phyloP scores from a whole-genome alignment of 2,797 vertebrate species.

The Anas acuta region DNA sequence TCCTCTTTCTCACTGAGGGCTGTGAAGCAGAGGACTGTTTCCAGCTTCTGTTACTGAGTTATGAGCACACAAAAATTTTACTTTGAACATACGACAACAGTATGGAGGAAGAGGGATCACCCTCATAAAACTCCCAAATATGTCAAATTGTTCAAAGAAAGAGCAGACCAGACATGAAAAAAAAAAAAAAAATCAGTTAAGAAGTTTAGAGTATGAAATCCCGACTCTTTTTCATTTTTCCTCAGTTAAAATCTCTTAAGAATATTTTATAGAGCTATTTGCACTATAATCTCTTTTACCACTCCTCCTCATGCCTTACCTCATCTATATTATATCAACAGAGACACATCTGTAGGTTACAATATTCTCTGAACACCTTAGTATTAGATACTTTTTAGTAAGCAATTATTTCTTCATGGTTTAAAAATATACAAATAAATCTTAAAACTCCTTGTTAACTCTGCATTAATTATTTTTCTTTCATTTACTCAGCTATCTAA shows the following conservation, averaged over 20 bases:
- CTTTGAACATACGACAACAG: background rate
- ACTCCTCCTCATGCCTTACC: background rate
- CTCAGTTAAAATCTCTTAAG: background rate
- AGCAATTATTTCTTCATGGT: background rate
- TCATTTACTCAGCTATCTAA: slow-evolving; percentile 8
- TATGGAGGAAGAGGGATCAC: background rate
- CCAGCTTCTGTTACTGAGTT: background rate
- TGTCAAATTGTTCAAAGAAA: background rate
- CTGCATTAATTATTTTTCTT: background rate
- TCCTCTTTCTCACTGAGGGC: background rate
- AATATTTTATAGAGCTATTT: background rate
- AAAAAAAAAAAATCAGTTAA: background rate
- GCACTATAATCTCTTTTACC: background rate
- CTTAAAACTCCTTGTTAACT: background rate
- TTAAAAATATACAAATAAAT: background rate
- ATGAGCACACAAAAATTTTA: background rate
- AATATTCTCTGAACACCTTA: background rate
- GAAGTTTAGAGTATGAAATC: background rate
- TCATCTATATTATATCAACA: background rate
- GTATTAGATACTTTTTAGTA: background rate
- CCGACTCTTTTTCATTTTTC: background rate
- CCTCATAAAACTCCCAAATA: background rate
- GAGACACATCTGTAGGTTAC: background rate
- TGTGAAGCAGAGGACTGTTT: background rate
- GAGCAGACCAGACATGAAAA: background rate